Base-by-base conservation (phyloP, 2,113 vertebrate species). In the Cariama cristata region DNA sequence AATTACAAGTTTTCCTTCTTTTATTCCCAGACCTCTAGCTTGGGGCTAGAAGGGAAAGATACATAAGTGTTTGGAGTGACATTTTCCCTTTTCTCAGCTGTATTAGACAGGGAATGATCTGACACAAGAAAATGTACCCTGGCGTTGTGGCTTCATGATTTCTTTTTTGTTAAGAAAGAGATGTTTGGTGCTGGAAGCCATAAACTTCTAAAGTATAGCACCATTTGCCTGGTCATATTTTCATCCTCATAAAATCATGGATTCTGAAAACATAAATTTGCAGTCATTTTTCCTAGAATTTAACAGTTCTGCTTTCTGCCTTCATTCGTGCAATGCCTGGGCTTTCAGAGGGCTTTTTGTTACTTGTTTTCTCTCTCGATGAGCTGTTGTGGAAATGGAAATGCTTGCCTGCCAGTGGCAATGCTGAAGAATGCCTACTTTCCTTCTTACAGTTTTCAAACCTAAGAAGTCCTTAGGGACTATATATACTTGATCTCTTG, bases 251-350 rank as follows among this genome's bases (percentile, higher is more conserved):
- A 52, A 60, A 40, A 63, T 24, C 42, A 50, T 24, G 35, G 44
- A 20, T 67, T 49, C 53, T 24, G 58, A n/a, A 66, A 81, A 56
- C 32, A 44, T 7, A 66, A 67, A 26, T 52, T 82, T 30, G 20
- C 66, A 40, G 58, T 56, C 12, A 11, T 87, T 87, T 87, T 45
- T 26, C 40, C 35, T 33, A 7, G 64, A 26, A 44, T 49, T 14
- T n/a, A 45, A 14, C 16, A 6, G 21, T 69, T 71, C n/a, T 59
- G 58, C 47, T 38, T 50, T 32, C n/a, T 63, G 63, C 58, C 40
- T 1, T 0, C 7, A 8, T 64, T 42, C 8, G 6, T 7, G 16
- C 27, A 23, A 21, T 0, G 24, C 9, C 45, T 49, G 52, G 68
- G 32, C 24, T 69, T 53, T 71, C 68, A 17, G 56, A 32, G 38